phyloP scores from a whole-genome alignment of 2,797 vertebrate genomes.

The Typhlichthys eigenmanni region DNA sequence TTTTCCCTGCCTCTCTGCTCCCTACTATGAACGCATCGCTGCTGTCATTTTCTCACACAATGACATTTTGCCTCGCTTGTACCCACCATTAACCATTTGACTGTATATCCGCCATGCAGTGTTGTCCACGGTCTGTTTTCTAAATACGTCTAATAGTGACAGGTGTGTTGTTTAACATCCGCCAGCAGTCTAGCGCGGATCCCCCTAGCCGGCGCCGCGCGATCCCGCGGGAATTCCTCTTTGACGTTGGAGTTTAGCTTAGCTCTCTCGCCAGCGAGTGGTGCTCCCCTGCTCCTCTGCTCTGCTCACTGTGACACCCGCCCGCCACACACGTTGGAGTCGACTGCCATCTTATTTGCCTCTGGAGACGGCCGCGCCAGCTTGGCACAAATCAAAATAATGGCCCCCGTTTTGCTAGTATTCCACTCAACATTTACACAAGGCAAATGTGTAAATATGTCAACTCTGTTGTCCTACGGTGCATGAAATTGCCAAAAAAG shows the following conservation, averaged over 20 bases:
- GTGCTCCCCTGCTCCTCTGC: slow-evolving; percentile 11
- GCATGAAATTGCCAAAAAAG: slow-evolving; percentile 55
- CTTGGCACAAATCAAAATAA: slow-evolving; percentile 68
- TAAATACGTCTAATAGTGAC: slow-evolving; percentile 35
- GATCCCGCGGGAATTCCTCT: slow-evolving; percentile 30
- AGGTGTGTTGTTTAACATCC: slow-evolving; percentile 31
- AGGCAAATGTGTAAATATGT: slow-evolving; percentile 60
- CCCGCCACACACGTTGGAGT: slow-evolving; percentile 24
- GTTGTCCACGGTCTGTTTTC: slow-evolving; percentile 15
- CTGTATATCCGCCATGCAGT: too few species aligned
- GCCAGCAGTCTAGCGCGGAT: slow-evolving; percentile 12
- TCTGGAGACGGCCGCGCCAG: slow-evolving; percentile 38
- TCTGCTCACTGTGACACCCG: slow-evolving; percentile 29
- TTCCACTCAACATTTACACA: slow-evolving; percentile 56
- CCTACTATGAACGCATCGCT: slow-evolving; percentile 13
- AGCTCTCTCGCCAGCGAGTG: slow-evolving; percentile 30
- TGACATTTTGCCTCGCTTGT: slow-evolving; percentile 19
- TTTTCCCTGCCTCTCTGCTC: slow-evolving; percentile 2
- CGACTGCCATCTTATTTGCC: slow-evolving; percentile 45
- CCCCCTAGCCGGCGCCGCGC: neutral
- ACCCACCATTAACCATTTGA: too few species aligned
- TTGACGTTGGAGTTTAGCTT: slow-evolving; percentile 20
- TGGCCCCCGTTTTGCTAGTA: slow-evolving; percentile 41
- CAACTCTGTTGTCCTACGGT: slow-evolving; percentile 47
- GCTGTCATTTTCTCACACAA: slow-evolving; percentile 15